Base-by-base conservation (phyloP, 2,113 vertebrate species). In the Gulo gulo region DNA sequence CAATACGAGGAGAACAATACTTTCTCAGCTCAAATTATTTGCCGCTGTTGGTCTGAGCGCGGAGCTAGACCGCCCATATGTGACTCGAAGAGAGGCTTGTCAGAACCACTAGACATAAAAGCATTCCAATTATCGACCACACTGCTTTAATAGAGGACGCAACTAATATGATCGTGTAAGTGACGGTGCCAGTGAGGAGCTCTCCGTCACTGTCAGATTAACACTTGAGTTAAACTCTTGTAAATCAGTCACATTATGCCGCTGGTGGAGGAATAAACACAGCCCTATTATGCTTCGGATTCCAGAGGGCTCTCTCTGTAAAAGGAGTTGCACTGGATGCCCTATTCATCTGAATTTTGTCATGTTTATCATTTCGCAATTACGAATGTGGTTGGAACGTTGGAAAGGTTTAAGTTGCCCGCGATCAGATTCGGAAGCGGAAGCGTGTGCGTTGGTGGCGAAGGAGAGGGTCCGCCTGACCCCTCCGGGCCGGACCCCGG, bases 1-100 rank as follows among this genome's bases (percentile, higher is more conserved):
- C 97, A 98, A 99, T 97, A 98, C 80, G 87, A 98, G 97, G 98
- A 98, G 98, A 98, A 99, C 99, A 99, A 99, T 99, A 98, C 99
- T 99, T 99, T 97, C 99, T 98, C 98, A 99, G 99, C 99, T 99
- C 99, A 99, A 99, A 99, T 99, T 99, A 99, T 99, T 99, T 99
- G 99, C 99, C 99, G 99, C 99, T 98, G 99, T 99, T 99, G 99
- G 99, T 99, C 99, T 99, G 99, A 99, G 99, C 99, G 97, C 98
- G 98, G 98, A 99, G 98, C 98, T 98, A 98, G 98, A 99, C 99
- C 98, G 98, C 99, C 98, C 98, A 98, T 99, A 99, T 98, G 99
- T 99, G 99, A 99, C 99, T 99, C 98, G 98, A 98, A 98, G 99
- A 99, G 98, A 98, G 98, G 99, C 99, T 99, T 99, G 99, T 99